These are phyloP conservation scores for Dermolepida albohirtum DNA, from an alignment of 2,888 invertebrate genomes.

Conservation along the genomic window DNA sequence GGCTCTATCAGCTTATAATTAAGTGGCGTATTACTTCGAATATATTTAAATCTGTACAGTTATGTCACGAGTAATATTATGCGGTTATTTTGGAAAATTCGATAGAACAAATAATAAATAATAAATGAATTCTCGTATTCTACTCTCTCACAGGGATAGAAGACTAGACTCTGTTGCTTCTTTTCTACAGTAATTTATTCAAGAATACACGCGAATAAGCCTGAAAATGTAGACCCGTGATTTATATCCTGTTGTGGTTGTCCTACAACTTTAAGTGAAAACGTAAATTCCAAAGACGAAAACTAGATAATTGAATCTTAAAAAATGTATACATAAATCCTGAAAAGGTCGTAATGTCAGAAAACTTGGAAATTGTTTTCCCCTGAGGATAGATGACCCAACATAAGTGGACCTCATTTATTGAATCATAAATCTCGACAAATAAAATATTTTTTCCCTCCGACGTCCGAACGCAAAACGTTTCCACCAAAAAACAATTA, in stretches of 20 bases:
- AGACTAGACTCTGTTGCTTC: too few relatives aligned
- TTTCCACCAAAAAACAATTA: conserved; percentile 1
- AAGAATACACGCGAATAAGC: conserved; percentile 8
- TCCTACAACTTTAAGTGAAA: conserved; percentile 31
- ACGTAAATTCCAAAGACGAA: conserved; percentile 35
- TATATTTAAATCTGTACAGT: too few relatives aligned
- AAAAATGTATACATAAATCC: conserved; percentile 38
- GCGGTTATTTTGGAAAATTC: too few relatives aligned
- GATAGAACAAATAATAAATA: too few relatives aligned
- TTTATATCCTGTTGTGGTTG: conserved; percentile 25
- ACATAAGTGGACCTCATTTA: conserved; percentile 36
- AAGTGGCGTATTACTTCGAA: too few relatives aligned
- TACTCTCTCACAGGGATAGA: too few relatives aligned
- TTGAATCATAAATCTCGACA: conserved; percentile 35
- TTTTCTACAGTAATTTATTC: too few relatives aligned
- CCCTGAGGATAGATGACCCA: conserved; percentile 19
- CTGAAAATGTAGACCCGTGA: conserved; percentile 19
- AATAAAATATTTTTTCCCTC: conserved; percentile 25
- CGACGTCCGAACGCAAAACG: not conserved
- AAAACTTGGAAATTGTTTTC: conserved; percentile 34
- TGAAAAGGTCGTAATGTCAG: conserved; percentile 27
- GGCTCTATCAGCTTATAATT: too few relatives aligned
- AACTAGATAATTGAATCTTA: conserved; percentile 39
- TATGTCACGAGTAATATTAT: too few relatives aligned
- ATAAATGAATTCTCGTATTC: too few relatives aligned